Evolutionary conservation across 2,888 invertebrate species (phyloP).

Genomic region (Mylabris sibirica): DNA sequence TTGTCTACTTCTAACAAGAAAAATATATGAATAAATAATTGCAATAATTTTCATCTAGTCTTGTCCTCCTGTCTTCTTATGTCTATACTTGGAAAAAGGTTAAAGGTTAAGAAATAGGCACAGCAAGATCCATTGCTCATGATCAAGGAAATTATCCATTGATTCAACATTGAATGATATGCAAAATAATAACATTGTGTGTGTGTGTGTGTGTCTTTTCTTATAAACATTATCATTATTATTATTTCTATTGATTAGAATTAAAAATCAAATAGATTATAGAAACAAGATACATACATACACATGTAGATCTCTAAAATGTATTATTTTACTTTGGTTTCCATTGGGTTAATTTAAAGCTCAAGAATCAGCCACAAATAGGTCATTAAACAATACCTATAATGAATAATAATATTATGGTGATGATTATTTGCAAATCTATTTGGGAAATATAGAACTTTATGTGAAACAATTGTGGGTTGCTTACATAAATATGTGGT

Average conservation of each 20-base stretch:
- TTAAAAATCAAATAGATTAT: background rate
- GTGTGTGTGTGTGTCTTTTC: background rate
- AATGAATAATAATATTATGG: background rate
- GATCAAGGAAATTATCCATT: conserved; percentile 11
- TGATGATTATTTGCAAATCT: background rate
- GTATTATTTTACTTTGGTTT: background rate
- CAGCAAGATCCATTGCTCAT: conserved; percentile 3
- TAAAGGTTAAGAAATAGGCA: background rate
- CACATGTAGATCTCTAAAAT: background rate
- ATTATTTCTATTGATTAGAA: background rate
- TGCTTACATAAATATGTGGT: background rate
- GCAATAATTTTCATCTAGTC: conserved; percentile 6
- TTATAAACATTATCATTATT: background rate
- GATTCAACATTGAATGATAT: conserved; percentile 9
- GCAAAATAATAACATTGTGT: background rate
- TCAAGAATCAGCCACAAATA: background rate
- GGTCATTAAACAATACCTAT: conserved; percentile 1
- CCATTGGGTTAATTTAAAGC: background rate
- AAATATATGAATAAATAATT: background rate
- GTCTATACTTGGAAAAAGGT: conserved; percentile 11
- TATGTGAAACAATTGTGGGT: background rate
- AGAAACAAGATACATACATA: background rate
- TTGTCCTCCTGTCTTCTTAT: background rate
- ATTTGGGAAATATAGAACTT: background rate
- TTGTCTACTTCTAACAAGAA: background rate